A percentile compares a stretch with the other conserved stretches of the same genome.
Conservation (phyloP, 2,113 vertebrate genomes). For the Rutilus rutilus region DNA sequence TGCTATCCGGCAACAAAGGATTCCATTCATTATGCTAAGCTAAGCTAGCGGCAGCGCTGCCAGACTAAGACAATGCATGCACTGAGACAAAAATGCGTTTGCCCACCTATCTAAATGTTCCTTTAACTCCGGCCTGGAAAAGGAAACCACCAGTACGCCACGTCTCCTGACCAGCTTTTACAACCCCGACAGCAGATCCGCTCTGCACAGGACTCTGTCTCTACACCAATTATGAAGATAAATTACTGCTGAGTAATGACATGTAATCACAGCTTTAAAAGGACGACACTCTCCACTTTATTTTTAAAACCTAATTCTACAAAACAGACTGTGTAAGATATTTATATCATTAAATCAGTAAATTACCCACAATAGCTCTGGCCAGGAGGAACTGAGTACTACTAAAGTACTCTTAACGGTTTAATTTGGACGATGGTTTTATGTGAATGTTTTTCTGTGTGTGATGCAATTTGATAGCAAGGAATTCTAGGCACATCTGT, state of each 20-base stretch:
- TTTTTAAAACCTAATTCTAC: slow-evolving; percentile 35
- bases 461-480: slow-evolving; percentile 15
- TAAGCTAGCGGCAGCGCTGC: too few species aligned
- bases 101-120: too few species aligned
- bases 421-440: background rate
- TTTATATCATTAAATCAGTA: slow-evolving; percentile 21
- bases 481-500: background rate
- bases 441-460: background rate
- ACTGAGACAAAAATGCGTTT: too few species aligned
- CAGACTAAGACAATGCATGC: too few species aligned
- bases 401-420: background rate
- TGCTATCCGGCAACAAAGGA: too few species aligned
- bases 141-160: background rate
- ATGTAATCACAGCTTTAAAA: slow-evolving; percentile 52
- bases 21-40: too few species aligned
- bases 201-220: slow-evolving; percentile 16
- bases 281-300: slow-evolving; percentile 23
- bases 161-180: slow-evolving; percentile 33
- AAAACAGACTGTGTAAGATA: slow-evolving; percentile 15
- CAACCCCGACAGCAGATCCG: slow-evolving; percentile 30
- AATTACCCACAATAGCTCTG: slow-evolving; percentile 30
- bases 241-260: slow-evolving; percentile 51
- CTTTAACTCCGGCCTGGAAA: background rate
- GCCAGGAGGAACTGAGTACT: background rate
- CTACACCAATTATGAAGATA: slow-evolving; percentile 55